Percentiles rank a stretch among this genome's conserved stretches.
phyloP scores from a whole-genome alignment of 92 coral and sea anemone genomes.

The Heteractis magnifica region DNA sequence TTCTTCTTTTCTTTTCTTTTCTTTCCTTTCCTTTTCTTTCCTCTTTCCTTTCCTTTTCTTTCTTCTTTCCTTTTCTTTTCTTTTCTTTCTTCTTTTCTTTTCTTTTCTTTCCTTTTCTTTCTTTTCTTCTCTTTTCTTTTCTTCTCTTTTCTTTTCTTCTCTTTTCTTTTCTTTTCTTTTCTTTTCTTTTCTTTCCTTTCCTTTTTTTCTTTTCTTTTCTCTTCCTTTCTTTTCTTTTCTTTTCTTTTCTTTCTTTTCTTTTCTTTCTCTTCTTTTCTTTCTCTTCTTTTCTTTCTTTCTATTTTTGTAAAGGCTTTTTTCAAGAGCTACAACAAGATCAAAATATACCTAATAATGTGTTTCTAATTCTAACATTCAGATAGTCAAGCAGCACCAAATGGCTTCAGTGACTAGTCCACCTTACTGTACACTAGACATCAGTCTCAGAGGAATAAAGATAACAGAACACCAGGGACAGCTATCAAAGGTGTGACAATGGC shows the following conservation, averaged over 20 bases:
- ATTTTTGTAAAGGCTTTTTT: too few species aligned
- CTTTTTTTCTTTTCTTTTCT: neutral
- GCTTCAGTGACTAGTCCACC: slow-evolving; percentile 63
- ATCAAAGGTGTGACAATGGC: slow-evolving; percentile 15
- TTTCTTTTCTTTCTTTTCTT: neutral
- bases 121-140: too few species aligned
- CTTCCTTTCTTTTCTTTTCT: too few species aligned
- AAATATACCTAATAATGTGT: neutral
- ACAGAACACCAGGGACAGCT: slow-evolving; percentile 54
- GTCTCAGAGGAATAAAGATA: slow-evolving; percentile 65
- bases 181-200: neutral
- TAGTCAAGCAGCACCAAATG: slow-evolving; percentile 78
- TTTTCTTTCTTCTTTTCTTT: neutral
- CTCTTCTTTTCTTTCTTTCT: too few species aligned
- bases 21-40: neutral
- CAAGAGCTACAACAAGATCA: neutral
- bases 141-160: neutral
- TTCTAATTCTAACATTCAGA: slow-evolving; percentile 31
- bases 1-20: neutral
- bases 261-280: neutral
- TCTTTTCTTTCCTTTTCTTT: too few species aligned
- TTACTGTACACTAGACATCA: slow-evolving; percentile 70
- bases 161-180: neutral
- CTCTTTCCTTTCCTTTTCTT: neutral
- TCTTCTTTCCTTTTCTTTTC: neutral